Evolutionary conservation across 2,888 invertebrate genomes (phyloP), one percentile per base, ranked within the genome.

Genomic region (Zhengitettix transpicula): DNA sequence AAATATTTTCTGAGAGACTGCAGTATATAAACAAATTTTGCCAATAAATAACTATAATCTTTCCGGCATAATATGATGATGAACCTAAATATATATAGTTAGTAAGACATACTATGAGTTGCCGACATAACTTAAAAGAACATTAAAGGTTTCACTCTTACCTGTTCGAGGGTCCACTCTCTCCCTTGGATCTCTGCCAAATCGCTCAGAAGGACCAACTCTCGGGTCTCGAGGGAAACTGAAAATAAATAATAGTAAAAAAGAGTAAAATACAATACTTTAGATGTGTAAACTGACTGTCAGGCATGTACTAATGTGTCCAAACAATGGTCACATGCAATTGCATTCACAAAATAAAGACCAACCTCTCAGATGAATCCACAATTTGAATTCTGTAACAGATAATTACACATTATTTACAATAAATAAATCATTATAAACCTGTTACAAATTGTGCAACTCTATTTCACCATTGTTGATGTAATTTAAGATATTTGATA

Each of bases 161-260:
- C 63, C 63, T 56, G 65, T 62, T 59, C 65, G 61, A 42, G 66
- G 66, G 28, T 61, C 61, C 5, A 61, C 59, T 55, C 61, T 56
- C 42, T 61, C 61, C 14, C 58, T 40, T 42, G 58, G 58, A 14
- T 58, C 58, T 15, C 52, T 40, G 7, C 61, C 61, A 17, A 62
- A 62, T 42, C 63, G 55, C 16, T 63, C 61, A 56, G 59, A 54
- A 40, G 55, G 59, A 10, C 58, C 60, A 41, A 61, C 60, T 40
- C 66, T 61, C n/a, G 66, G 65, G 51, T 65, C 66, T 16, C 66
- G 61, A 17, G 63, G 62, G 60, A 61, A 64, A 56, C 63, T 65
- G 59, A n/a, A 58, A 60, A 55, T 11, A 40, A 11, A 44, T 10
- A 44, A 41, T 41, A 40, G 12, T 55, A 10, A 56, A 2, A 42